Conservation (phyloP, 92 coral and sea anemone genomes). For the Siderastrea siderea region DNA sequence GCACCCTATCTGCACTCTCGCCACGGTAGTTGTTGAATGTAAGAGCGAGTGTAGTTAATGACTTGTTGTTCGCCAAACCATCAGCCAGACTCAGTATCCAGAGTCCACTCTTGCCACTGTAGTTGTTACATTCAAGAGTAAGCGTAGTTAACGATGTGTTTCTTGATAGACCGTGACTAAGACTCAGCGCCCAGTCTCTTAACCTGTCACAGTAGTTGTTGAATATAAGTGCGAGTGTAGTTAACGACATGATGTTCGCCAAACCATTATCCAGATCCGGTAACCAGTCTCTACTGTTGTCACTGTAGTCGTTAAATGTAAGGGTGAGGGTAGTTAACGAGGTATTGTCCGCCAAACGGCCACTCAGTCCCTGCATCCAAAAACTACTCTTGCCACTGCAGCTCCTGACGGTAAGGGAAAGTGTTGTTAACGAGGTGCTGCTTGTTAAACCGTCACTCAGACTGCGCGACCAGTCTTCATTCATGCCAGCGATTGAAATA, state of each 20-base stretch:
- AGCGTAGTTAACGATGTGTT: neutral
- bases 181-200: neutral
- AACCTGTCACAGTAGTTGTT: neutral
- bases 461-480: too few species aligned
- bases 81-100: neutral
- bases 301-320: too few species aligned
- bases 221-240: constrained; percentile 3
- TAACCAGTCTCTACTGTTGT: neutral
- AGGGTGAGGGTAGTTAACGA: constrained; percentile 3
- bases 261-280: neutral
- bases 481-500: too few species aligned
- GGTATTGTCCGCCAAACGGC: neutral
- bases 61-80: too few species aligned
- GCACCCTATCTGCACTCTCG: too few species aligned
- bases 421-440: neutral
- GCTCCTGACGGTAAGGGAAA: neutral
- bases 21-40: neutral
- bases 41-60: neutral
- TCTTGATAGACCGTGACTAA: neutral
- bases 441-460: neutral
- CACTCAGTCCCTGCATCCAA: neutral
- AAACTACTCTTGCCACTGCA: neutral
- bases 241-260: neutral
- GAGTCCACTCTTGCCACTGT: neutral
- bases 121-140: neutral